phyloP scores from a whole-genome alignment of 2,888 invertebrate species.

The Agrochola lota region DNA sequence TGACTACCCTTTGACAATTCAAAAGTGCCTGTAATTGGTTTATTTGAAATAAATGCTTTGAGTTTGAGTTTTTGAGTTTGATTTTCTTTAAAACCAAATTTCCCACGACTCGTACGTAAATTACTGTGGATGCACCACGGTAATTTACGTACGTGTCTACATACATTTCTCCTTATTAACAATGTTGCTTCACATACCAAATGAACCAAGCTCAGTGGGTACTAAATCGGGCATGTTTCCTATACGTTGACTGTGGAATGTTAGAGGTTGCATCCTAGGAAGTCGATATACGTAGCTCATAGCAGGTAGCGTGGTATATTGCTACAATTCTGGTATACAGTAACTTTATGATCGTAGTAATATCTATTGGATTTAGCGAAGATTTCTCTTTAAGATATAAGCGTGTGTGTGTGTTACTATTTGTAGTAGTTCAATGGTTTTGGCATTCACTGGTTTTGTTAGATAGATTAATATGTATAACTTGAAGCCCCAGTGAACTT shows the following conservation, averaged over 20 bases:
- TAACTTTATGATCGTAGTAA: background rate
- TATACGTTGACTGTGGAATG: constrained; percentile 47
- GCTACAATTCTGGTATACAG: constrained; percentile 15
- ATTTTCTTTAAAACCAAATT: constrained; percentile 17
- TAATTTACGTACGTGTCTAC: constrained; percentile 9
- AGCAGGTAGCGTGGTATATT: background rate
- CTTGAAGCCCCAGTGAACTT: too few species aligned
- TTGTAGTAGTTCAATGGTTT: constrained; percentile 4
- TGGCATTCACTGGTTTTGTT: background rate
- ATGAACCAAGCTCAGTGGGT: constrained; percentile 6
- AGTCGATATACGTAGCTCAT: constrained; percentile 18
- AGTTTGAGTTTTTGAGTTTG: too few species aligned
- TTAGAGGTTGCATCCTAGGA: constrained; percentile 26
- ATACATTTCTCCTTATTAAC: constrained; percentile 14
- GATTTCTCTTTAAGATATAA: background rate
- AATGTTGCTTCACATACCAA: constrained; percentile 28
- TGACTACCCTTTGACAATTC: too few species aligned
- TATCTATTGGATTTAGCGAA: background rate
- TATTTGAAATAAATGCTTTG: too few species aligned
- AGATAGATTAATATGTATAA: background rate
- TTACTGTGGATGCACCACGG: background rate
- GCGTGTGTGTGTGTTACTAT: background rate
- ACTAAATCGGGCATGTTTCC: constrained; percentile 35
- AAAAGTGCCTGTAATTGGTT: too few species aligned
- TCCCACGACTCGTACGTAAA: too few species aligned